A percentile compares a stretch with the other conserved stretches of the same genome.
Conservation (phyloP, 1,140 invertebrate species). For the Lepeophtheirus salmonis region DNA sequence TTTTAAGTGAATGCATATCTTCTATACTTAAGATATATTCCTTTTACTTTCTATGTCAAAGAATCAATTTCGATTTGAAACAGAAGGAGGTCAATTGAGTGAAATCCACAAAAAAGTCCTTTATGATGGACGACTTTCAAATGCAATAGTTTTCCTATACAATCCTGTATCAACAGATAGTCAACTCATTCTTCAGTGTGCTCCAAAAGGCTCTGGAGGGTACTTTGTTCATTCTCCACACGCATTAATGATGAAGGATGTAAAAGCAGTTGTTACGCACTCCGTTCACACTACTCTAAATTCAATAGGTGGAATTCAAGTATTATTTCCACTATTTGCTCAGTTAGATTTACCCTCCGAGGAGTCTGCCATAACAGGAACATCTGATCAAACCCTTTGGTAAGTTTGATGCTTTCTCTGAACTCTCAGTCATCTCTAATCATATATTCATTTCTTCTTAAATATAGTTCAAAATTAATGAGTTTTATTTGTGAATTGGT, state of each 20-base stretch:
- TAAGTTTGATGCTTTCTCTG: constrained; percentile 28
- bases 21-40: not conserved
- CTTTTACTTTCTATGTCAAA: constrained; percentile 30
- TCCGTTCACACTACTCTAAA: constrained; percentile 97
- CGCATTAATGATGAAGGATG: constrained; percentile 95
- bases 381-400: constrained; percentile 59
- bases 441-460: too few relatives aligned
- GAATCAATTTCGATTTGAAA: constrained; percentile 97
- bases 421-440: not conserved
- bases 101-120: constrained; percentile 89
- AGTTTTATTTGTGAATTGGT: constrained; percentile 93
- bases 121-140: constrained; percentile 92
- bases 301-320: constrained; percentile 96
- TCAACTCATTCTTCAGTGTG: constrained; percentile 90
- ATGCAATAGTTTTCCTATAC: constrained; percentile 96
- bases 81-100: constrained; percentile 84
- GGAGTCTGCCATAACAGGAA: not conserved
- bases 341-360: constrained; percentile 67
- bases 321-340: constrained; percentile 91
- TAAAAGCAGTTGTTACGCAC: constrained; percentile 95
- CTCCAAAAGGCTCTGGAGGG: constrained; percentile 83
- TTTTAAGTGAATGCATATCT: not conserved
- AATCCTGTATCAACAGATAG: constrained; percentile 96
- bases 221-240: constrained; percentile 98
- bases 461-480: constrained; percentile 80